These are phyloP conservation scores for Sebastolobus alascanus DNA, from an alignment of 2,797 vertebrate genomes.

Conservation along the genomic window DNA sequence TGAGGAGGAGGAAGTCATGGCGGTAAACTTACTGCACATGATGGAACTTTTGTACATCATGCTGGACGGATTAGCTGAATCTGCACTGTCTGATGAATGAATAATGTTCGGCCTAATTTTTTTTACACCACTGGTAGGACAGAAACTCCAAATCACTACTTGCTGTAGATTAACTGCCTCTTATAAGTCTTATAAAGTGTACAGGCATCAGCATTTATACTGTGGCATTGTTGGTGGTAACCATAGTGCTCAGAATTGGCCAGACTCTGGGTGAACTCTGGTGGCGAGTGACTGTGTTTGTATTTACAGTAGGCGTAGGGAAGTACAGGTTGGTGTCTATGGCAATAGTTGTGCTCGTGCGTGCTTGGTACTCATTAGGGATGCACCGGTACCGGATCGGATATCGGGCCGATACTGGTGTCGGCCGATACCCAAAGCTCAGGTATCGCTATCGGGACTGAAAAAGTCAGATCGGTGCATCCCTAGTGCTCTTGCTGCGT, in stretches of 20 bases:
- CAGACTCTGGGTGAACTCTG: background rate
- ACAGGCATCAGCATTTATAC: slow-evolving; percentile 1
- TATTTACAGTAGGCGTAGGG: background rate
- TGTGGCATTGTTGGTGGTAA: slow-evolving; percentile 18
- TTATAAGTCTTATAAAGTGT: slow-evolving; percentile 40
- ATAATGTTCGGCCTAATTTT: background rate
- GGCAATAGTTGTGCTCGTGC: background rate
- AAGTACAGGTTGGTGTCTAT: background rate
- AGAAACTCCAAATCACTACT: background rate
- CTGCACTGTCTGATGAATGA: slow-evolving; percentile 2
- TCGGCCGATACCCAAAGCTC: too few relatives aligned
- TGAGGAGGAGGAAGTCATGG: background rate
- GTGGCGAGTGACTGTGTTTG: slow-evolving; percentile 6
- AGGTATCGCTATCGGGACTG: too few relatives aligned
- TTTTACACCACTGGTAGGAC: background rate
- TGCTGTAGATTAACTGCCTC: background rate
- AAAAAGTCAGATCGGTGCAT: background rate
- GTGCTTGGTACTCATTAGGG: too few relatives aligned
- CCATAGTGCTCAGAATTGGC: slow-evolving; percentile 7
- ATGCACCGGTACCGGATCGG: too few relatives aligned
- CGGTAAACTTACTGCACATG: background rate
- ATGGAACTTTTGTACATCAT: background rate
- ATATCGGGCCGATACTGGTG: too few relatives aligned
- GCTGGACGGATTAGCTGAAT: background rate
- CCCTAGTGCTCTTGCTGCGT: slow-evolving; percentile 1